Base-by-base conservation (phyloP, 2,888 invertebrate species). In the Meandrusa payeni region DNA sequence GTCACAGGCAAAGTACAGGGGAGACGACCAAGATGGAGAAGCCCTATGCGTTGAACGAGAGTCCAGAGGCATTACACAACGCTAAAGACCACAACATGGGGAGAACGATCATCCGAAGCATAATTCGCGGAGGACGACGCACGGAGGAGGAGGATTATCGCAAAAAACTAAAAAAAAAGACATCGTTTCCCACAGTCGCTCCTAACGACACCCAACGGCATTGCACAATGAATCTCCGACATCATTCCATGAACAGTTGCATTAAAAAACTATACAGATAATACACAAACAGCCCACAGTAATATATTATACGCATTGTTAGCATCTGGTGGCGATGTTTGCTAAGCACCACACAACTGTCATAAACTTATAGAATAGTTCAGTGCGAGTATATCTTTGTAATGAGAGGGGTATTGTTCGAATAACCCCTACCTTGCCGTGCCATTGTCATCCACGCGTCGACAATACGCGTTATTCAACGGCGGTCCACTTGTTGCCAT, bases 401-500 rank as follows among this genome's bases (percentile, higher is more conserved):
- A 23, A 38, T 12, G 37, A 38, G 32, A 6, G 20, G n/a, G 20
- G 23, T 26, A 43, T 43, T 43, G 43, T 43, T 7, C 12, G 31
- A 9, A 15, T 13, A 13, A 37, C 43, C 43, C 43, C 43, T 29
- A 24, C n/a, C n/a, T n/a, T 37, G 4, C 19, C 2, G 13, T 4
- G 7, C 9, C 19, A 37, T 36, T 43, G 43, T 37, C 13, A 6
- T 26, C 6, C 19, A 24, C 42, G 29, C 42, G 28, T 15, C 22
- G 10, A 26, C 43, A 37, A 38, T 37, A 22, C 41, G 26, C 20
- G 20, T 17, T 22, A 15, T 11, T 26, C 33, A 28, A 38, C 41
- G 17, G 17, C 37, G 40, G 46, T 46, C 41, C 49, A 49, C 49
- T 49, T 47, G 44, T 49, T 44, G 38, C 43, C 49, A 49, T 49